A percentile compares a stretch with the other conserved stretches of the same genome.
These are phyloP conservation scores for Thunnus maccoyii DNA, from an alignment of 2,113 vertebrate species.

Conservation along the genomic window DNA sequence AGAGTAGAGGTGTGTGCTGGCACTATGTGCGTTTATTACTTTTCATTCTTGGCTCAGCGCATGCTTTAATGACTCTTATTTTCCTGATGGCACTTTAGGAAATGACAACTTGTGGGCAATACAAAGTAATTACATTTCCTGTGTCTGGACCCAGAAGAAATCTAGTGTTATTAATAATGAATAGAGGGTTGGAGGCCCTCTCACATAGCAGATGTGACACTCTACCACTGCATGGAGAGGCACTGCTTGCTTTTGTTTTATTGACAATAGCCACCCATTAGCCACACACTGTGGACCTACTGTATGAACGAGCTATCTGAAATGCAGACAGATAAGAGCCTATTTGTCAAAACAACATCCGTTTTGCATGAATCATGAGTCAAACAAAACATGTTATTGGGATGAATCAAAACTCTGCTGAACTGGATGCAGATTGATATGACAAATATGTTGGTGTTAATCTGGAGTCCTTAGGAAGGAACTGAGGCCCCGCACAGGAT, in stretches of 20 bases:
- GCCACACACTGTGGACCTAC: slow-evolving; percentile 9
- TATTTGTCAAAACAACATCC: slow-evolving; percentile 30
- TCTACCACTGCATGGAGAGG: slow-evolving; percentile 32
- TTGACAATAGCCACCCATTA: slow-evolving; percentile 50
- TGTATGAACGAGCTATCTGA: slow-evolving; percentile 10
- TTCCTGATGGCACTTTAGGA: slow-evolving; percentile 81
- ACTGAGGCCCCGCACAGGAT: slow-evolving; percentile 21
- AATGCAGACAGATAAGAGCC: not conserved
- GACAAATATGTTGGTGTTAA: slow-evolving; percentile 37
- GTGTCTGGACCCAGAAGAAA: slow-evolving; percentile 70
- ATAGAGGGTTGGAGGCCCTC: slow-evolving; percentile 57
- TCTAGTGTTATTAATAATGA: slow-evolving; percentile 78
- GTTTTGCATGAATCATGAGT: slow-evolving; percentile 32
- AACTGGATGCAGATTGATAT: slow-evolving; percentile 8
- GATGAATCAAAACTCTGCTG: not conserved
- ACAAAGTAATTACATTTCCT: slow-evolving; percentile 80
- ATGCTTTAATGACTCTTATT: slow-evolving; percentile 77
- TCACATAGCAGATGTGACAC: slow-evolving; percentile 60
- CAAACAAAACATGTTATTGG: slow-evolving; percentile 37
- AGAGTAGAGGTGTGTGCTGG: slow-evolving; percentile 27
- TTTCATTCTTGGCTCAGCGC: slow-evolving; percentile 62
- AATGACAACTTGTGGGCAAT: slow-evolving; percentile 81
- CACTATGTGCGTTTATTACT: slow-evolving; percentile 57
- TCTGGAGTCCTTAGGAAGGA: slow-evolving; percentile 20
- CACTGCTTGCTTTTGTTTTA: slow-evolving; percentile 56